Percentiles rank a stretch among this genome's conserved stretches.
Evolutionary conservation across 2,888 invertebrate genomes (phyloP).

Genomic region (Alloplasta piceator): DNA sequence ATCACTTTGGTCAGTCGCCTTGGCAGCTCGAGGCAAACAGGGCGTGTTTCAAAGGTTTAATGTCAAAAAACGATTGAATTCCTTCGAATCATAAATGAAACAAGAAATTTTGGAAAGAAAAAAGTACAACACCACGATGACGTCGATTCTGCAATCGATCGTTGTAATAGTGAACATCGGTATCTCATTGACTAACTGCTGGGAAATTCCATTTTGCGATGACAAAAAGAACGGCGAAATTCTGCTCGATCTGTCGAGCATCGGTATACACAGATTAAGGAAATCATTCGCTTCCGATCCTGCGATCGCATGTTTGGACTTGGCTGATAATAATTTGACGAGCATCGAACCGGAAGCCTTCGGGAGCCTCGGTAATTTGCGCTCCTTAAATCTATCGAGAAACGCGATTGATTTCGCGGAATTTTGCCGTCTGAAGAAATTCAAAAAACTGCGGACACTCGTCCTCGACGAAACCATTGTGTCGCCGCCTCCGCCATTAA

Average conservation of each 20-base stretch:
- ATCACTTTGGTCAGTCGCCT: not conserved
- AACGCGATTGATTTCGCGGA: not conserved
- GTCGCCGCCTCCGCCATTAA: not conserved
- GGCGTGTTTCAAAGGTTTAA: not conserved
- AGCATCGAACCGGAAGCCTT: conserved; percentile 22
- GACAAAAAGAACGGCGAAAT: not conserved
- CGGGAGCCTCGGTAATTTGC: not conserved
- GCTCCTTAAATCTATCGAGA: not conserved
- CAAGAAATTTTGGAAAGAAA: not conserved
- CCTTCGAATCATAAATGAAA: not conserved
- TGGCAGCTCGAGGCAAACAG: not conserved
- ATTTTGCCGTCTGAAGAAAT: not conserved
- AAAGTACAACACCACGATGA: not conserved
- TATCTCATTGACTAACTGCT: not conserved
- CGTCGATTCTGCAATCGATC: not conserved
- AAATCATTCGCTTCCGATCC: not conserved
- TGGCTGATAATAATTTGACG: not conserved
- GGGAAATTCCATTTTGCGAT: conserved; percentile 12
- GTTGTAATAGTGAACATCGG: not conserved
- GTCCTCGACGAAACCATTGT: not conserved
- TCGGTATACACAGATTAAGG: not conserved
- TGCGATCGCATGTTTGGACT: conserved; percentile 14
- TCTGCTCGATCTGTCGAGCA: conserved; percentile 2
- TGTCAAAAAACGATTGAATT: not conserved
- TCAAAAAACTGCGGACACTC: conserved; percentile 1